Base-by-base conservation (phyloP, 2,113 vertebrate genomes). In the Callithrix jacchus region DNA sequence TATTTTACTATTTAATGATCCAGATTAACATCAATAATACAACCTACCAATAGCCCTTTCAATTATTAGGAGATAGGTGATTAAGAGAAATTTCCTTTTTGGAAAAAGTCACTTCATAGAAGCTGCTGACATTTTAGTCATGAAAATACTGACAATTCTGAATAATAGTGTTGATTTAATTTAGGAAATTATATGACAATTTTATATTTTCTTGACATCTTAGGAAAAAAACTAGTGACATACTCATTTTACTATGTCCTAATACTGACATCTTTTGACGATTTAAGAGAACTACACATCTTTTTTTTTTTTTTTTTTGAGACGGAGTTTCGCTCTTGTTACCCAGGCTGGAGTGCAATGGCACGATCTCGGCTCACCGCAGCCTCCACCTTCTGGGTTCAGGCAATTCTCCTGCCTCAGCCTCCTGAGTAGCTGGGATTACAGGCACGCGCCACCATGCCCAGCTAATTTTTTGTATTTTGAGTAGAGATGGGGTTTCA, bases 181-280 rank as follows among this genome's bases (percentile, higher is more conserved):
- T 92, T 84, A 96, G 73, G 40, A 6, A 94, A 25, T 42, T 92
- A n/a, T 92, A 85, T 74, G n/a, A 83, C 37, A 82, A 86, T 82
- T 92, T 79, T 94, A 27, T 35, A 82, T 76, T 89, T 89, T 95
- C 82, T 83, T 73, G 16, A 88, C 61, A 47, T 89, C 56, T 82
- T 35, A 93, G 47, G 30, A 89, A 86, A 84, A 84, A 95, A 88
- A 58, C 11, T 45, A 18, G 16, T 95, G 25, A 21, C n/a, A 74
- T 45, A 17, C 47, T 71, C n/a, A 45, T 2, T 97, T 68, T 94
- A 45, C 47, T 92, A 27, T 56, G 61, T 74, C 88, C 92, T 96
- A 93, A 98, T 58, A 98, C 95, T 98, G 98, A 98, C 98, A 98
- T 93, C 98, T 98, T 94, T 91, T 98, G 98, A 97, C 89, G 52